phyloP scores from a whole-genome alignment of 2,113 vertebrate genomes.

The Archilochus colubris region DNA sequence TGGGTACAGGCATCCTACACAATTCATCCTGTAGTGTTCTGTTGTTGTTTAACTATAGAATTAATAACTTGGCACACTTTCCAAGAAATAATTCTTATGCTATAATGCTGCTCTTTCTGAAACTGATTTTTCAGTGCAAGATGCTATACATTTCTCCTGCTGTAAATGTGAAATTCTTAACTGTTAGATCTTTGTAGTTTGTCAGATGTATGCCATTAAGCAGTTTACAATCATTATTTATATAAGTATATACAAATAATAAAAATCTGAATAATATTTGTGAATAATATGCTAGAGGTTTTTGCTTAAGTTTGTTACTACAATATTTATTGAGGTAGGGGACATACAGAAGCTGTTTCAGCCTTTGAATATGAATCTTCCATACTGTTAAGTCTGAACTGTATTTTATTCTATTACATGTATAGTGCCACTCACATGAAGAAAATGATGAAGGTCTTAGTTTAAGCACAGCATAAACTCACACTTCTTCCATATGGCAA shows the following conservation, averaged over 20 bases:
- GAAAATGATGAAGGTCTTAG: neutral
- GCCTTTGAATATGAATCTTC: neutral
- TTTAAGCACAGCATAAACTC: neutral
- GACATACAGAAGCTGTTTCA: neutral
- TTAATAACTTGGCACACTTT: neutral
- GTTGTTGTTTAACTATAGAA: neutral
- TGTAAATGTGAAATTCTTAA: neutral
- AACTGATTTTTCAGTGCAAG: neutral
- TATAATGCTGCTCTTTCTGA: neutral
- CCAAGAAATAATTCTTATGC: neutral
- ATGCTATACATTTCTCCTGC: neutral
- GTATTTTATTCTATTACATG: neutral
- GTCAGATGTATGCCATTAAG: rapidly evolving
- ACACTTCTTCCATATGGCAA: neutral
- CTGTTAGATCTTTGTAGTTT: neutral
- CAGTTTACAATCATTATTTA: neutral
- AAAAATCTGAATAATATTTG: neutral
- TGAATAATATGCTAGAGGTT: neutral
- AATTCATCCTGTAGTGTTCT: neutral
- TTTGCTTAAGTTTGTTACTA: neutral
- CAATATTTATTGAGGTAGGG: neutral
- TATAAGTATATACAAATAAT: neutral
- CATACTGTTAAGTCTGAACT: neutral
- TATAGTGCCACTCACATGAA: neutral
- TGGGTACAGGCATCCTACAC: neutral